Percentiles rank a stretch among this genome's conserved stretches.
These are phyloP conservation scores for Cassiopea xamachana DNA, from an alignment of 30 jellyfish, hydroid and myxozoan species.

Conservation along the genomic window DNA sequence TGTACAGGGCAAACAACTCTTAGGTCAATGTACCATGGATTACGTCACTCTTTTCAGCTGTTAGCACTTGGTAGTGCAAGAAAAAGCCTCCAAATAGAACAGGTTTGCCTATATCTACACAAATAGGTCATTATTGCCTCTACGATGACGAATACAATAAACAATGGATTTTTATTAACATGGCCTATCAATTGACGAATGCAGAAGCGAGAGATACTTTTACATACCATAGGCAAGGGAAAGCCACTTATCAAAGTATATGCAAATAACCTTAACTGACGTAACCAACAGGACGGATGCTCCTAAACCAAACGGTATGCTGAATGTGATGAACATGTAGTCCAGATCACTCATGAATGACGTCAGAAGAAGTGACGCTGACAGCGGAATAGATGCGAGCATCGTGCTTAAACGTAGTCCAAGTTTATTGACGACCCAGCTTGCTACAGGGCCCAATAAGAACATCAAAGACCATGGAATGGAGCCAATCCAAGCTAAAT, in stretches of 20 bases:
- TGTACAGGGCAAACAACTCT: too few species aligned
- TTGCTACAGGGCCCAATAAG: conserved; percentile 34
- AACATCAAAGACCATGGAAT: conserved; percentile 32
- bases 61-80: too few species aligned
- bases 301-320: conserved; percentile 54
- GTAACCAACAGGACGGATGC: conserved; percentile 33
- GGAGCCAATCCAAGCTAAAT: conserved; percentile 62
- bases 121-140: too few species aligned
- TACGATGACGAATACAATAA: too few species aligned
- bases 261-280: conserved; percentile 7
- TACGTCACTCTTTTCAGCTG: too few species aligned
- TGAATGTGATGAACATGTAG: conserved; percentile 36
- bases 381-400: conserved; percentile 38
- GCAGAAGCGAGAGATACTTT: background rate
- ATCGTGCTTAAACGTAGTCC: conserved; percentile 40
- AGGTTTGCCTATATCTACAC: too few species aligned
- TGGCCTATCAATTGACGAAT: too few species aligned
- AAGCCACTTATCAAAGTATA: conserved; percentile 45
- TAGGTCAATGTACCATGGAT: too few species aligned
- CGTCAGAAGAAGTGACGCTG: conserved; percentile 42
- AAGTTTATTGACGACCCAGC: conserved; percentile 20
- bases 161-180: too few species aligned
- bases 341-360: conserved; percentile 40
- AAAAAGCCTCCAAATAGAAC: too few species aligned
- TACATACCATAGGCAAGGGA: conserved; percentile 48